Evolutionary conservation across 2,113 vertebrate species (phyloP).

Genomic region (Sorex fumeus): DNA sequence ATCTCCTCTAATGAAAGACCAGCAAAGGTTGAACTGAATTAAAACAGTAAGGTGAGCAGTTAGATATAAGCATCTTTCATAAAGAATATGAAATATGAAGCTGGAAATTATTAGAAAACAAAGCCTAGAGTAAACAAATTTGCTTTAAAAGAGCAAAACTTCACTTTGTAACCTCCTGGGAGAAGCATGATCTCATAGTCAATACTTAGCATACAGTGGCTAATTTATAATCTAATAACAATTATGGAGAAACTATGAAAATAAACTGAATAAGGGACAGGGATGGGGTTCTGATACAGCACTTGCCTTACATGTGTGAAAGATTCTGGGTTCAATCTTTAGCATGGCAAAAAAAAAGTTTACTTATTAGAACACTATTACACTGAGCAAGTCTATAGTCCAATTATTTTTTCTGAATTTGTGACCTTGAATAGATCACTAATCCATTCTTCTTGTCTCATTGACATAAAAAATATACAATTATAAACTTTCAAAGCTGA

Average conservation of each 20-base stretch:
- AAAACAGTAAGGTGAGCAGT: constrained; percentile 29
- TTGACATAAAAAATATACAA: not conserved
- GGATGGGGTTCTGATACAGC: no score
- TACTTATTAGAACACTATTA: constrained; percentile 45
- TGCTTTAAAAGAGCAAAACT: constrained; percentile 45
- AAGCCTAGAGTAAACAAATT: constrained; percentile 55
- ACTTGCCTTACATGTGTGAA: no score
- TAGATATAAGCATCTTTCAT: constrained; percentile 4
- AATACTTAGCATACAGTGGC: constrained; percentile 21
- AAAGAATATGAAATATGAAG: constrained; percentile 30
- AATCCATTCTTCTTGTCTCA: not conserved
- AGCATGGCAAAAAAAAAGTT: not conserved
- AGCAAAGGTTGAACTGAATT: constrained; percentile 13
- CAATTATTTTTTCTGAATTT: not conserved
- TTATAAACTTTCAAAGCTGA: not conserved
- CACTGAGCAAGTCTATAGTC: not conserved
- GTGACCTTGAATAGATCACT: not conserved
- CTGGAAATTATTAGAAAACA: constrained; percentile 47
- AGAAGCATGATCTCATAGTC: not conserved
- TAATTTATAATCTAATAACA: constrained; percentile 67
- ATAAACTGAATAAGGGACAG: no score
- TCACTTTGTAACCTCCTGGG: constrained; percentile 24
- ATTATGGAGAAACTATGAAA: not conserved
- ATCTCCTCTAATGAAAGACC: constrained; percentile 50
- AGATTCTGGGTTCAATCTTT: no score